Conservation (phyloP, 2,113 vertebrate species). For the Catagonus wagneri region DNA sequence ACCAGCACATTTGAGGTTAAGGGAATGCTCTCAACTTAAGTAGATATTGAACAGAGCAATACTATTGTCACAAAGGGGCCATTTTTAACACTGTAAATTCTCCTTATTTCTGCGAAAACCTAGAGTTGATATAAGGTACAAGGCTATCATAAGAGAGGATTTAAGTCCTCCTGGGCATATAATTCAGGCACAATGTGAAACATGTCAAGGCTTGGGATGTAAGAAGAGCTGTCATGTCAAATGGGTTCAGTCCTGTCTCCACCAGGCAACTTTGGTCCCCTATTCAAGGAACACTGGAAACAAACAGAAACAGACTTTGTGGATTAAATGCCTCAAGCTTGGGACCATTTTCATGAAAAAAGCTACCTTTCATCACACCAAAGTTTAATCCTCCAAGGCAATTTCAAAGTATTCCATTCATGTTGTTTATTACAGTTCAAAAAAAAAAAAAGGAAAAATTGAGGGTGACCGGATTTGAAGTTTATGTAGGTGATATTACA, state of each 20-base stretch:
- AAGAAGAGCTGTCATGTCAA: background rate
- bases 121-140: background rate
- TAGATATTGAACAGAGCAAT: background rate
- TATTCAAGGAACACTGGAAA: background rate
- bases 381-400: background rate
- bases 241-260: background rate
- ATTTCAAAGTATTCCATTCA: background rate
- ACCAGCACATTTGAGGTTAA: background rate
- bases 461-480: background rate
- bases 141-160: background rate
- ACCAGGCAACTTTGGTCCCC: background rate
- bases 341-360: background rate
- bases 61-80: background rate
- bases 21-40: background rate
- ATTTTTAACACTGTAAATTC: conserved; percentile 16
- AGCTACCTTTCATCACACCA: background rate
- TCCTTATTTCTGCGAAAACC: conserved; percentile 36
- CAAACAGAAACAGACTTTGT: conserved; percentile 7
- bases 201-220: background rate
- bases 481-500: background rate
- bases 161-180: background rate
- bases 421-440: background rate
- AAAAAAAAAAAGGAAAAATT: background rate
- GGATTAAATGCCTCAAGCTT: background rate
- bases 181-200: conserved; percentile 20